Evolutionary conservation across 1,140 invertebrate species (phyloP), one percentile per base, ranked within the genome.

Genomic region (Drosophila kohkoa): DNA sequence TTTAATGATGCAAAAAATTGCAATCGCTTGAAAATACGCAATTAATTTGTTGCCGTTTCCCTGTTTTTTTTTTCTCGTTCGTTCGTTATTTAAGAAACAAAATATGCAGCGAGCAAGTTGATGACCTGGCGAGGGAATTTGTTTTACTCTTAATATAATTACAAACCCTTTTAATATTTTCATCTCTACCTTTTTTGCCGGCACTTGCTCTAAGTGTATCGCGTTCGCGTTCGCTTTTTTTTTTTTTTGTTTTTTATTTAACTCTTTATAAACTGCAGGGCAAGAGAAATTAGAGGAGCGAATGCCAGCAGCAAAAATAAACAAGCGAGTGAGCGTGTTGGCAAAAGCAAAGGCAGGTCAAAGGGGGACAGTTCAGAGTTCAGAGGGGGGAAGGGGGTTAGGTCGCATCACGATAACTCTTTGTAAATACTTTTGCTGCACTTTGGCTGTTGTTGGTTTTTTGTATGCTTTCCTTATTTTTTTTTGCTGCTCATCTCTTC

Each of bases 341-440:
- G 49, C n/a, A 46, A 25, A 25, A 25, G 20, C 20, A 25, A 25
- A 67, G 45, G 32, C 8, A 59, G 45, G 28, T 25, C 15, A 54
- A 11, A 25, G 51, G 66, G 25, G 20, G 48, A 10, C 13, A 10
- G 66, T 16, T 49, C 57, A 55, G 62, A 69, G 77, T 74, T 78
- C 57, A 58, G 66, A 43, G 69, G 63, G 77, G 79, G 71, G 75
- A 55, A 55, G 69, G 65, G 68, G 64, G 60, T 71, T 71, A 63
- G 68, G 82, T 79, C 74, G 66, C 83, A 88, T 81, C 85, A 79
- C 79, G 83, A 88, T 88, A 88, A 83, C 85, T 80, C 83, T 87
- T 87, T 83, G 83, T 88, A 87, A 87, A 87, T 87, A 87, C 83
- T 87, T 87, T 87, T 88, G 80, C 83, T 83, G 83, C 81, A 88